These are phyloP conservation scores for Epinephelus fuscoguttatus DNA, from an alignment of 2,113 vertebrate species.

Conservation along the genomic window DNA sequence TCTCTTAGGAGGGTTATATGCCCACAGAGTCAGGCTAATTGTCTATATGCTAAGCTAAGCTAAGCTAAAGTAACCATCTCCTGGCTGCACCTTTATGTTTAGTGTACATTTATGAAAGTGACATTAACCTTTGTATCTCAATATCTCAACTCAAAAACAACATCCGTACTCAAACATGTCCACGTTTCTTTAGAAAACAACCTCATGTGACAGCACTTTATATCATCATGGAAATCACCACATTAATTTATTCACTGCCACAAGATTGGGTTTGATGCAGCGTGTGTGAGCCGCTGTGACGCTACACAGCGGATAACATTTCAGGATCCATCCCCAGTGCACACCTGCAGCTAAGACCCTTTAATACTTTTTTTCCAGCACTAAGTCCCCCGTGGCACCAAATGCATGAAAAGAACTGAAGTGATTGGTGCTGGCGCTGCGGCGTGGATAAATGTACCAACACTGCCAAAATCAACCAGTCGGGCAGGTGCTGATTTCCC, in stretches of 20 bases:
- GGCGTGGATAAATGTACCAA: conserved; percentile 6
- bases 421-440: conserved; percentile 33
- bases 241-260: neutral
- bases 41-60: no score
- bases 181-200: neutral
- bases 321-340: neutral
- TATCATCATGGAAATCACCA: neutral
- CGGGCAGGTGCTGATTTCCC: conserved; percentile 36
- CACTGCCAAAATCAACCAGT: conserved; percentile 27
- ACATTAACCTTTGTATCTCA: no score
- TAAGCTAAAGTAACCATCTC: no score
- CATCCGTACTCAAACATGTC: neutral
- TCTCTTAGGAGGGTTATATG: neutral
- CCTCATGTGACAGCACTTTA: neutral
- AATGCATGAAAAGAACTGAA: conserved; percentile 22
- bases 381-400: neutral
- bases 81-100: no score
- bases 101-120: neutral
- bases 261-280: conserved; percentile 20
- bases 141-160: neutral
- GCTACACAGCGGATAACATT: conserved; percentile 1
- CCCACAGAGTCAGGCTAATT: neutral
- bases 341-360: conserved; percentile 44
- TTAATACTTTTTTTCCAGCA: conserved; percentile 5
- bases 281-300: conserved; percentile 7